Percentiles rank a stretch among this genome's conserved stretches.
Conservation (phyloP, 2,888 invertebrate genomes). For the Leucophenga montana region DNA sequence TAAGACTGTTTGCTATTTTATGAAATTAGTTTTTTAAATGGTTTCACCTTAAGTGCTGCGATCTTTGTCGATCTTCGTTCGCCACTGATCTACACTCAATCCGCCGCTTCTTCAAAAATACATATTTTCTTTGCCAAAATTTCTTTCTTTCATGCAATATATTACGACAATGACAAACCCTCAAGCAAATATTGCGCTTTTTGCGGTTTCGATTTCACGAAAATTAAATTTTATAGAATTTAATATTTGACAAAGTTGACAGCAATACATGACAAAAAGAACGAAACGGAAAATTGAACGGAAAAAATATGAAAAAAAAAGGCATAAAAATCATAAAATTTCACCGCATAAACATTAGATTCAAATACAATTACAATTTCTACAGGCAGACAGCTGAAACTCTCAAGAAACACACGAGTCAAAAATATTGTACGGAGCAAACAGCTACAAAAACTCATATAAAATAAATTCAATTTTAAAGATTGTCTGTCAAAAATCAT, state of each 20-base stretch:
- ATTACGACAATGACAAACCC: not conserved
- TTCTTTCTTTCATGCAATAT: slow-evolving; percentile 17
- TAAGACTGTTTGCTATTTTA: too few species aligned
- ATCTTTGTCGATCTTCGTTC: too few species aligned
- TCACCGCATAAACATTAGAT: slow-evolving; percentile 59
- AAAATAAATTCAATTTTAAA: slow-evolving; percentile 32
- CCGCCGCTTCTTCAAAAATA: too few species aligned
- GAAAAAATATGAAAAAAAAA: slow-evolving; percentile 10
- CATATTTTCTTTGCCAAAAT: slow-evolving; percentile 21
- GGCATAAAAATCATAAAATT: slow-evolving; percentile 39
- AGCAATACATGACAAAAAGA: not conserved
- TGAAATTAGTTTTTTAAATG: too few species aligned
- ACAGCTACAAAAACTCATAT: slow-evolving; percentile 18
- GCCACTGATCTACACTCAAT: too few species aligned
- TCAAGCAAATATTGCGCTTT: slow-evolving; percentile 11
- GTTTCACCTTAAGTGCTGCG: too few species aligned
- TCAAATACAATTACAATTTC: slow-evolving; percentile 56
- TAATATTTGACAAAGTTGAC: slow-evolving; percentile 10
- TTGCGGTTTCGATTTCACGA: slow-evolving; percentile 23
- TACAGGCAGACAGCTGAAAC: slow-evolving; percentile 37
- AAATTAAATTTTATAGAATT: slow-evolving; percentile 21
- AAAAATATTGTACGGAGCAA: too few species aligned
- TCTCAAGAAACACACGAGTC: slow-evolving; percentile 42
- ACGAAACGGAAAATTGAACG: not conserved
- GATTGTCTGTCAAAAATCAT: slow-evolving; percentile 22